phyloP scores from a whole-genome alignment of 2,113 vertebrate species.

The Rhinolophus ferrumequinum region DNA sequence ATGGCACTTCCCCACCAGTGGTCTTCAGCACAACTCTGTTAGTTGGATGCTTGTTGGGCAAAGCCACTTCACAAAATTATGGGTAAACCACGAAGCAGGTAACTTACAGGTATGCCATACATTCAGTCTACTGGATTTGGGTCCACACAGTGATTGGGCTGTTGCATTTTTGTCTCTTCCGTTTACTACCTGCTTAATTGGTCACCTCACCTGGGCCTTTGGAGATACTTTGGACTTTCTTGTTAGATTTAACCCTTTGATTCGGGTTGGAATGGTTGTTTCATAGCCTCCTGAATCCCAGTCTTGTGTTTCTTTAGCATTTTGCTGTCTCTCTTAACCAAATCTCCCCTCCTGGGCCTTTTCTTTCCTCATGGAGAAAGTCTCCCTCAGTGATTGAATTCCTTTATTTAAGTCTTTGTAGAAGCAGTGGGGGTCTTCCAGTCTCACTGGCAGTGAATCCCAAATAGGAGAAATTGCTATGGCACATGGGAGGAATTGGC shows the following conservation, averaged over 20 bases:
- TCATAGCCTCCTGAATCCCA: background rate
- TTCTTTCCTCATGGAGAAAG: slow-evolving; percentile 24
- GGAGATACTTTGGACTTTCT: background rate
- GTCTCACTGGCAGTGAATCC: background rate
- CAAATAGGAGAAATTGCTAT: background rate
- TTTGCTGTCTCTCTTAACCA: slow-evolving; percentile 7
- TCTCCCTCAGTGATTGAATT: background rate
- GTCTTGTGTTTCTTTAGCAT: background rate
- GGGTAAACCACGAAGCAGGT: background rate
- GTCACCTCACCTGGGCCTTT: background rate
- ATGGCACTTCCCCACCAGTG: background rate
- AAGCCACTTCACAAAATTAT: background rate
- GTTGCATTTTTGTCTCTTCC: background rate
- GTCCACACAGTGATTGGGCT: background rate
- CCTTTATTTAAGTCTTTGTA: background rate
- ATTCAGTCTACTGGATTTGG: background rate
- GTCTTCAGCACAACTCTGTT: background rate
- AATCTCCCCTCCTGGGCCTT: background rate
- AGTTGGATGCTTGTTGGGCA: background rate
- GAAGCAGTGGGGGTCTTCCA: background rate
- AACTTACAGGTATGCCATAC: background rate
- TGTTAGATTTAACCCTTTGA: background rate
- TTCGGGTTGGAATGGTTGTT: background rate
- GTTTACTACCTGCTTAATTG: background rate
- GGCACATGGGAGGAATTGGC: background rate